A percentile compares a stretch with the other conserved stretches of the same genome.
These are phyloP conservation scores for Drosophila subobscura DNA, from an alignment of 1,140 invertebrate species.

Conservation along the genomic window DNA sequence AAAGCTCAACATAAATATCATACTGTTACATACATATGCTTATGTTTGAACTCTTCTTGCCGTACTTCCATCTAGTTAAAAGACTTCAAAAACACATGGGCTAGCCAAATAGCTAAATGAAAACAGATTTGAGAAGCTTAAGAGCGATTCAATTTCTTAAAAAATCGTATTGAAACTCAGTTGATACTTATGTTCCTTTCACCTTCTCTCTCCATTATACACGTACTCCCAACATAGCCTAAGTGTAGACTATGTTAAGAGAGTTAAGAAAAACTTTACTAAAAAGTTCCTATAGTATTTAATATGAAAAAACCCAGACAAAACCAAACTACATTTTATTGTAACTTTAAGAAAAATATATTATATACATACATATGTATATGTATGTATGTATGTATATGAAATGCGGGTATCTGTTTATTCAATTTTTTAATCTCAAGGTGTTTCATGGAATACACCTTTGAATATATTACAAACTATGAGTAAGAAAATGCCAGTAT, in stretches of 20 bases:
- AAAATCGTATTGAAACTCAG: conserved; percentile 6
- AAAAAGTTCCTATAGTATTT: conserved; percentile 72
- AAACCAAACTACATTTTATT: conserved; percentile 21
- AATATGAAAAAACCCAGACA: conserved; percentile 24
- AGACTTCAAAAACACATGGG: not conserved
- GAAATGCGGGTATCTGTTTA: too few species aligned
- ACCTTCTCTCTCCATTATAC: not conserved
- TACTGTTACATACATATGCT: conserved; percentile 18
- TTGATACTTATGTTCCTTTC: conserved; percentile 7
- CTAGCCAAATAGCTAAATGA: not conserved
- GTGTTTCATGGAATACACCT: too few species aligned
- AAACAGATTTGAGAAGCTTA: conserved; percentile 6
- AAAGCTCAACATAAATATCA: conserved; percentile 25
- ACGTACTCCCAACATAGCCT: conserved; percentile 8
- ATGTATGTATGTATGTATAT: conserved; percentile 3
- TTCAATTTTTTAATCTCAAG: too few species aligned
- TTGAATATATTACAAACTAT: too few species aligned
- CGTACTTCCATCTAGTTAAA: not conserved
- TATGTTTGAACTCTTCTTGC: conserved; percentile 6
- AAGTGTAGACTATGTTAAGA: conserved; percentile 21
- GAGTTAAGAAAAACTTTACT: conserved; percentile 50
- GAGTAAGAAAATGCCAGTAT: too few species aligned
- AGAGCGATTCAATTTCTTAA: conserved; percentile 8
- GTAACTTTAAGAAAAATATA: conserved; percentile 14
- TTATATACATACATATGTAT: conserved; percentile 7